These are phyloP conservation scores for Acronicta psi DNA, from an alignment of 2,888 invertebrate species.

Conservation along the genomic window DNA sequence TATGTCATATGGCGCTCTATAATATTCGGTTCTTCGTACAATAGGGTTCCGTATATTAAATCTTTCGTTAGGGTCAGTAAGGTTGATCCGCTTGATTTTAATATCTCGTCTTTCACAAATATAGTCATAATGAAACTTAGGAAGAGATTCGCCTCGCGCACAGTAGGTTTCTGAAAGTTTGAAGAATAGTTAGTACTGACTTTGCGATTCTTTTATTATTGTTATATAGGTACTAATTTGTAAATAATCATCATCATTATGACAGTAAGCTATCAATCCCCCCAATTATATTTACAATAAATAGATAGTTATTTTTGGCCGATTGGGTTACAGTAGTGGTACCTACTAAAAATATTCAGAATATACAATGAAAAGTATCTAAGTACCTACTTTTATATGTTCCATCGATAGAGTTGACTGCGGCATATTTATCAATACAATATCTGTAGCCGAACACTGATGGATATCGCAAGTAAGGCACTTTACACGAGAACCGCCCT, in stretches of 20 bases:
- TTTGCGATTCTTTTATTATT: no score
- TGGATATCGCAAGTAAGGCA: slow-evolving; percentile 80
- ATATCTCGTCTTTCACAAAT: slow-evolving; percentile 82
- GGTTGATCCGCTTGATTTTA: slow-evolving; percentile 80
- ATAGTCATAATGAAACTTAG: slow-evolving; percentile 85
- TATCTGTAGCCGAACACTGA: slow-evolving; percentile 78
- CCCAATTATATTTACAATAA: no score
- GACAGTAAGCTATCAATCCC: no score
- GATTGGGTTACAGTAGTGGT: no score
- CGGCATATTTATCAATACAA: slow-evolving; percentile 81
- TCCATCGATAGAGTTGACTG: slow-evolving; percentile 78
- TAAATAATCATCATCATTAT: no score
- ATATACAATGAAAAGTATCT: not conserved
- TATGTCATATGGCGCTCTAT: slow-evolving; percentile 82
- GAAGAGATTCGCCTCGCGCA: slow-evolving; percentile 77
- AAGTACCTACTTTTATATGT: slow-evolving; percentile 81
- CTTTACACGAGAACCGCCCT: slow-evolving; percentile 78
- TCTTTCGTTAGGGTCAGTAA: slow-evolving; percentile 83
- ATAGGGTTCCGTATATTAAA: slow-evolving; percentile 82
- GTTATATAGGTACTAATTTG: no score
- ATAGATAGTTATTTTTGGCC: no score
- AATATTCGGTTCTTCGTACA: slow-evolving; percentile 82
- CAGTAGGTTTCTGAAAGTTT: slow-evolving; percentile 76
- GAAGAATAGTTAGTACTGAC: not conserved
- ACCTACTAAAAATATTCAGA: no score